phyloP scores from a whole-genome alignment of 2,797 vertebrate genomes.

The Acomys russatus region DNA sequence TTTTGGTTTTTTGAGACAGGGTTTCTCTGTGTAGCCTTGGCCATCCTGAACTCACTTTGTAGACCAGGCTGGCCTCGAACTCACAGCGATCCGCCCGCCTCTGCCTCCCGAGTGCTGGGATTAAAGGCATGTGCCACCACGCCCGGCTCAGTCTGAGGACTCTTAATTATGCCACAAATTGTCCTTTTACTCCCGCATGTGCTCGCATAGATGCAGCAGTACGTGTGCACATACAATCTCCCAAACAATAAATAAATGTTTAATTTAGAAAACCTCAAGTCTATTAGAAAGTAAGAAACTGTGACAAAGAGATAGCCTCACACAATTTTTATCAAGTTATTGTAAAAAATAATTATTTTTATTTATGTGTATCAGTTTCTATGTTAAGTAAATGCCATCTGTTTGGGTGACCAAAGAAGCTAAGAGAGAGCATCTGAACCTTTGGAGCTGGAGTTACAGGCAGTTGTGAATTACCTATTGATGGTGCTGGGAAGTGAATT shows the following conservation, averaged over 20 bases:
- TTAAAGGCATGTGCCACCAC: no score
- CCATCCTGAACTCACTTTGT: no score
- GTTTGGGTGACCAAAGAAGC: not conserved
- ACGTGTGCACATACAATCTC: not conserved
- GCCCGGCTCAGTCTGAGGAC: no score
- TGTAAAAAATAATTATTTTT: not conserved
- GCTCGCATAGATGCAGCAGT: not conserved
- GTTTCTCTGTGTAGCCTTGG: no score
- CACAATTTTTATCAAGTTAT: not conserved
- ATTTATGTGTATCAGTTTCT: not conserved
- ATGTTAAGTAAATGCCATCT: not conserved
- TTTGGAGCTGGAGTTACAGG: not conserved
- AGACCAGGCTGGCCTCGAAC: no score
- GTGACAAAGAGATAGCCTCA: not conserved
- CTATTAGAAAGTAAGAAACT: not conserved
- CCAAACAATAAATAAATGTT: not conserved
- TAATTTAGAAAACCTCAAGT: not conserved
- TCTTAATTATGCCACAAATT: not conserved
- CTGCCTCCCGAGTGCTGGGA: no score
- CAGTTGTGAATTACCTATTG: not conserved
- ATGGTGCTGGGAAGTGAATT: not conserved
- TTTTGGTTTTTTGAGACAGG: no score
- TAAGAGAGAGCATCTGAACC: not conserved
- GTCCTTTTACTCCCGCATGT: not conserved
- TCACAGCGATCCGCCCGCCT: no score